phyloP scores from a whole-genome alignment of 2,888 invertebrate genomes.

The Trachelus tabidus region DNA sequence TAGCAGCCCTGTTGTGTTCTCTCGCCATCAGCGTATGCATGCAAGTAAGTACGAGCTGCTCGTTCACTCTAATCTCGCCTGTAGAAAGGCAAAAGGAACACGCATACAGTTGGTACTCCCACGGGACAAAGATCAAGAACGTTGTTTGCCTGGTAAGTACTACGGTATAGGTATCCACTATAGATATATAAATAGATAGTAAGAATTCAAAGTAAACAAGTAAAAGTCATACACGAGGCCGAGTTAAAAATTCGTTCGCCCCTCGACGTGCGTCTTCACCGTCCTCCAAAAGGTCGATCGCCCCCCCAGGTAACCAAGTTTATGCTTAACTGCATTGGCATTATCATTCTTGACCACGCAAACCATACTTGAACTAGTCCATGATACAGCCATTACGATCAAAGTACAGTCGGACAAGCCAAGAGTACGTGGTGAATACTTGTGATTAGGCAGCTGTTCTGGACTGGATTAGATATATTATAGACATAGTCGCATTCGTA shows the following conservation, averaged over 20 bases:
- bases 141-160: not conserved
- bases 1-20: constrained; percentile 90
- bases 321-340: not conserved
- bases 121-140: not conserved
- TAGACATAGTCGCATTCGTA: not conserved
- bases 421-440: not conserved
- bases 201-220: not conserved
- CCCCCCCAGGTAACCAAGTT: not conserved
- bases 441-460: not conserved
- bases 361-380: not conserved
- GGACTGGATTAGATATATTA: not conserved
- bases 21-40: constrained; percentile 93
- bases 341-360: not conserved
- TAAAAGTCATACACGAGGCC: not conserved
- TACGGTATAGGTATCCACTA: not conserved
- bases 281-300: not conserved
- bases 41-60: constrained; percentile 88
- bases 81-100: constrained; percentile 34
- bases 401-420: not conserved
- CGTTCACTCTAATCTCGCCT: constrained; percentile 93
- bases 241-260: not conserved
- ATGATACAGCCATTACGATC: not conserved
- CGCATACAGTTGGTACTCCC: not conserved
- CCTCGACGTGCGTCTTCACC: not conserved
- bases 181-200: not conserved